A percentile compares a stretch with the other conserved stretches of the same genome.
phyloP scores from a whole-genome alignment of 2,888 invertebrate genomes.

The Tribolium freemani region DNA sequence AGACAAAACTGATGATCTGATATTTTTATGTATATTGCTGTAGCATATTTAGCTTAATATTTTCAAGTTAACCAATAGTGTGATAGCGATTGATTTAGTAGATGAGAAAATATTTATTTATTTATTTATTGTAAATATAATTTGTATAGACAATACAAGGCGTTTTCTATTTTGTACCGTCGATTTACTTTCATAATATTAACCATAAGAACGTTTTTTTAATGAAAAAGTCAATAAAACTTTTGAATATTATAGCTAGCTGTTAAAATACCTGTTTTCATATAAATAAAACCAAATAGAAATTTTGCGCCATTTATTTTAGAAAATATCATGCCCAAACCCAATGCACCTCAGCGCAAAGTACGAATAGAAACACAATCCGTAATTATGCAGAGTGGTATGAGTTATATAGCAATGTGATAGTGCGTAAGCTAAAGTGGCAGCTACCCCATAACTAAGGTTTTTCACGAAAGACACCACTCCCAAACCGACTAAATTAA shows the following conservation, averaged over 20 bases:
- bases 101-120: slow-evolving; percentile 22
- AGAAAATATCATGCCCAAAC: not conserved
- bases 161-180: slow-evolving; percentile 13
- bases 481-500: slow-evolving; percentile 14
- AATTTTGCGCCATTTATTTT: not conserved
- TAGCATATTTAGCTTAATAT: slow-evolving; percentile 30
- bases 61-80: slow-evolving; percentile 32
- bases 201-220: not conserved
- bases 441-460: not conserved
- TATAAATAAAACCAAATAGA: slow-evolving; percentile 16
- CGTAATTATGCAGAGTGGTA: not conserved
- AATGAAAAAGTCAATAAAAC: not conserved
- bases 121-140: slow-evolving; percentile 39
- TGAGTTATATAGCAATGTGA: not conserved
- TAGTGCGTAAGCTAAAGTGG: not conserved
- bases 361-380: slow-evolving; percentile 8
- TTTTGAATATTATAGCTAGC: slow-evolving; percentile 12
- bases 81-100: slow-evolving; percentile 25
- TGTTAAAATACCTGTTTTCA: slow-evolving; percentile 18
- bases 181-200: not conserved
- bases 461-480: slow-evolving; percentile 4
- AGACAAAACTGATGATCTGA: slow-evolving; percentile 13
- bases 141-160: slow-evolving; percentile 31
- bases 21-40: slow-evolving; percentile 28
- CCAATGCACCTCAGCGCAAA: not conserved